Evolutionary conservation across 2,888 invertebrate species (phyloP), one percentile per base, ranked within the genome.

Genomic region (Amphipyra berbera): DNA sequence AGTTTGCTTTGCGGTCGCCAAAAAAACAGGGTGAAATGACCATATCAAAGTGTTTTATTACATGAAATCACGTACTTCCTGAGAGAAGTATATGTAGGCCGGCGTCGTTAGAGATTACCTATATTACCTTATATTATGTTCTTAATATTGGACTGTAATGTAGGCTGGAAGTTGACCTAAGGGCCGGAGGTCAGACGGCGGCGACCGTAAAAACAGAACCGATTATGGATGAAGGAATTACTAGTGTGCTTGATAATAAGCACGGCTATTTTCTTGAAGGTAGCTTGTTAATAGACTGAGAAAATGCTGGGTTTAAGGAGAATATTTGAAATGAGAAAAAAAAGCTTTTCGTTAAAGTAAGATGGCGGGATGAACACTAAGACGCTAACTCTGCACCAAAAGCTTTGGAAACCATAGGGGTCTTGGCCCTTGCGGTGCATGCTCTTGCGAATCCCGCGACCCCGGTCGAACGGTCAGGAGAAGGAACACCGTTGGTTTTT

Each of bases 31-130:
- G 41, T 38, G 30, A 67, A 60, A 58, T 45, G 66, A 61, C 78
- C 61, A 63, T 60, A 67, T 60, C 68, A 49, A 69, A 33, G 33
- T 63, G 53, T 80, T 90, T 87, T 87, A 89, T 86, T 86, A 85
- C 83, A 68, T 81, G 41, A 82, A 86, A 85, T 80, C 88, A 89
- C 87, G 87, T 81, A 80, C 68, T 81, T 82, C 73, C 75, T 74
- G 37, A 60, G 58, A 52, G 38, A 48, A 61, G 46, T 21, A 41
- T 60, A 69, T 63, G 68, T 73, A 53, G 77, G 52, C 27, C 59
- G 49, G 58, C 55, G 53, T 50, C 47, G 55, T 65, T 42, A 64
- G 30, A 59, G 57, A 73, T 73, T 68, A 63, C 56, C 64, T 67
- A 46, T 69, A 56, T 63, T 64, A 64, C 55, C 50, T 61, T 58